A percentile compares a stretch with the other conserved stretches of the same genome.
These are phyloP conservation scores for Apteryx owenii DNA, from an alignment of 2,113 vertebrate species.

Conservation along the genomic window DNA sequence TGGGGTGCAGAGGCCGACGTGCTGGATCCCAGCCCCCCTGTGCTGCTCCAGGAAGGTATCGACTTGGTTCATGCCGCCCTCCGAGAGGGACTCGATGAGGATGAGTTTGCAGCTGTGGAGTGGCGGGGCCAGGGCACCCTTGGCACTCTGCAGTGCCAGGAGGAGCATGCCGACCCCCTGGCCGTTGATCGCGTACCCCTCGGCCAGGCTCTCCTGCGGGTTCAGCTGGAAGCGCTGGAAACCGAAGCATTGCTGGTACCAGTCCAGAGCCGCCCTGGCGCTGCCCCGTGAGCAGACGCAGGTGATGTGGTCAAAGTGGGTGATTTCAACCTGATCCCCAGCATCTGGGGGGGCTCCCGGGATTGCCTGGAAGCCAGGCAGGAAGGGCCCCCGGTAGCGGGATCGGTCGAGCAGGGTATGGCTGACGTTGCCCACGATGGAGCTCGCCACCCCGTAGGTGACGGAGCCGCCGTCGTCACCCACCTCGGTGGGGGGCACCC, in stretches of 20 bases:
- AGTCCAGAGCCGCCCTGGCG: conserved; percentile 77
- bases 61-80: conserved; percentile 83
- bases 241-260: conserved; percentile 89
- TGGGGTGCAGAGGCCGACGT: conserved; percentile 84
- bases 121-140: neutral
- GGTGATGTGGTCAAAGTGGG: conserved; percentile 92
- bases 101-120: conserved; percentile 84
- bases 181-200: conserved; percentile 74
- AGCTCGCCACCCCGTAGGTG: conserved; percentile 84
- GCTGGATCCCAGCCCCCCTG: conserved; percentile 87
- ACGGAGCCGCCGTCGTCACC: conserved; percentile 77
- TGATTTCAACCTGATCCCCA: conserved; percentile 64
- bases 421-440: conserved; percentile 86
- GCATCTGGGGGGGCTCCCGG: neutral
- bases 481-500: conserved; percentile 82
- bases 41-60: conserved; percentile 89
- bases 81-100: conserved; percentile 85
- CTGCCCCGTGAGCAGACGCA: conserved; percentile 80
- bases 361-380: conserved; percentile 84
- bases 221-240: conserved; percentile 87
- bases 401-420: conserved; percentile 89
- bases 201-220: conserved; percentile 69
- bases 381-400: conserved; percentile 80
- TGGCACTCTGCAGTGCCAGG: conserved; percentile 78
- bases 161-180: conserved; percentile 86